Percentiles rank a stretch among this genome's conserved stretches.
These are phyloP conservation scores for Bombus breviceps DNA, from an alignment of 1,140 invertebrate genomes.

Conservation along the genomic window DNA sequence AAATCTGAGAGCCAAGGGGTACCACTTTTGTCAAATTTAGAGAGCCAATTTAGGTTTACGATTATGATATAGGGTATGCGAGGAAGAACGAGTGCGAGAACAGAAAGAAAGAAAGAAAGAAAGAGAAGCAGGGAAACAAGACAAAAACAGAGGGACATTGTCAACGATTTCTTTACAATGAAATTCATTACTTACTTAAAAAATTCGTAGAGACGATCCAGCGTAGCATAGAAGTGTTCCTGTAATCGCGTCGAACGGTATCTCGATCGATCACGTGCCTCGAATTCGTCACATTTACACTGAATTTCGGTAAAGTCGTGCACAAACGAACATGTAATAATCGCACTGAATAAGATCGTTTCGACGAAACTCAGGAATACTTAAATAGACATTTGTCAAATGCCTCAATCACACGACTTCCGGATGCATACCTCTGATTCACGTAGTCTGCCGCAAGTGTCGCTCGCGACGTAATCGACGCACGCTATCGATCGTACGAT, in stretches of 20 bases:
- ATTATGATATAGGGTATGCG: constrained; percentile 46
- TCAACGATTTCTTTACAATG: constrained; percentile 48
- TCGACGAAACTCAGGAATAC: constrained; percentile 10
- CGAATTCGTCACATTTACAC: constrained; percentile 4
- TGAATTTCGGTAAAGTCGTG: background rate
- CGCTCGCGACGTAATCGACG: background rate
- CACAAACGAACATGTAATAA: background rate
- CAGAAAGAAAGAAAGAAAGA: background rate
- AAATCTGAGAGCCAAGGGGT: constrained; percentile 58
- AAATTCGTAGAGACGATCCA: constrained; percentile 36
- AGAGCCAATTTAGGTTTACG: constrained; percentile 64
- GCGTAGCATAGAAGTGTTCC: constrained; percentile 31
- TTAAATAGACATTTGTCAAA: background rate
- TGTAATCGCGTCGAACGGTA: constrained; percentile 44
- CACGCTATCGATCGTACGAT: constrained; percentile 51
- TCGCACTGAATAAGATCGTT: background rate
- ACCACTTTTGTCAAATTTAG: constrained; percentile 71
- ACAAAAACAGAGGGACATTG: constrained; percentile 13
- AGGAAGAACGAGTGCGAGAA: constrained; percentile 25
- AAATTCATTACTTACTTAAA: constrained; percentile 49
- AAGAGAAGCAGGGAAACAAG: background rate
- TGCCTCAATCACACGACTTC: background rate
- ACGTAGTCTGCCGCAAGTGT: background rate
- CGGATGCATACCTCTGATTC: background rate
- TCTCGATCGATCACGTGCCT: constrained; percentile 46